Percentiles rank a stretch among this genome's conserved stretches.
Conservation (phyloP, 53 echinoderm and acorn worm species). For the Holothuria leucospilota region DNA sequence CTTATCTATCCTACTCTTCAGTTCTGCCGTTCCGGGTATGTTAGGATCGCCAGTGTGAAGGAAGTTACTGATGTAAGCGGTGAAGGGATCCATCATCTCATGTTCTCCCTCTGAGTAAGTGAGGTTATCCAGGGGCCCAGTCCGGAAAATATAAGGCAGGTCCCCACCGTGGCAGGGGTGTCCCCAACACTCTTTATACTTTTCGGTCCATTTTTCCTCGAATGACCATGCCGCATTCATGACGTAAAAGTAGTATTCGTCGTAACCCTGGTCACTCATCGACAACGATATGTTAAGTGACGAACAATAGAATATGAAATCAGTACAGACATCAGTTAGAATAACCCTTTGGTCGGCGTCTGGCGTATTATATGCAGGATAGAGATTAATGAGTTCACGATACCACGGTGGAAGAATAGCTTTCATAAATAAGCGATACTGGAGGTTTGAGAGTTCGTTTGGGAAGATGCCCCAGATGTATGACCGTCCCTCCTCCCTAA, state of each 20-base stretch:
- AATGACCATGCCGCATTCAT: constrained; percentile 20
- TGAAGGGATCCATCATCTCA: constrained; percentile 19
- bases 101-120: constrained; percentile 16
- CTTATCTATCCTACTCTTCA: background rate
- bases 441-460: constrained; percentile 18
- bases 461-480: constrained; percentile 13
- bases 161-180: constrained; percentile 48
- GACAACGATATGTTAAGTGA: background rate
- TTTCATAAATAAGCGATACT: constrained; percentile 15
- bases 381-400: constrained; percentile 7
- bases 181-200: constrained; percentile 9
- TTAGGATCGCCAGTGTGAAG: constrained; percentile 47
- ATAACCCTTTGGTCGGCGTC: constrained; percentile 40
- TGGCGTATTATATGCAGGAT: constrained; percentile 4
- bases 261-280: constrained; percentile 16
- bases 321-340: constrained; percentile 27
- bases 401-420: constrained; percentile 15
- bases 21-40: constrained; percentile 15
- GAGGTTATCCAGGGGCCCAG: constrained; percentile 24
- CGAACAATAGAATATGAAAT: constrained; percentile 37
- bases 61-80: constrained; percentile 39
- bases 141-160: constrained; percentile 39
- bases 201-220: constrained; percentile 32
- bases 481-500: constrained; percentile 25
- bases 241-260: constrained; percentile 28